Conservation (phyloP, 2,797 vertebrate genomes). For the Micropoecilia bifurca region DNA sequence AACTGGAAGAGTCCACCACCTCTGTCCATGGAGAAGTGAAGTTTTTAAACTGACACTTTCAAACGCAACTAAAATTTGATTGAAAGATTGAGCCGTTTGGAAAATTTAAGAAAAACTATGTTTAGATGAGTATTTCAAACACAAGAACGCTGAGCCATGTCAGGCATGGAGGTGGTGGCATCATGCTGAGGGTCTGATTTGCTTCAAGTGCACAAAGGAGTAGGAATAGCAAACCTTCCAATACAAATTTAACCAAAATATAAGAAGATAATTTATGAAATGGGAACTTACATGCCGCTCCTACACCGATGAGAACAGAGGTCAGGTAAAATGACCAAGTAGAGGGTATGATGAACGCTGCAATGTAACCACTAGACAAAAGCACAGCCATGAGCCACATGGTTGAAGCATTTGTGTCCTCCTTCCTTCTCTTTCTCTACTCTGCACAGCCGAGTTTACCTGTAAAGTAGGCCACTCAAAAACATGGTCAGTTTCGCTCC, state of each 20-base stretch:
- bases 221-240: background rate
- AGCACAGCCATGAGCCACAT: background rate
- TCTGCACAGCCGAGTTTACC: conserved; percentile 61
- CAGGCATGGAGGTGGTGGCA: background rate
- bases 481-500: conserved; percentile 81
- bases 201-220: background rate
- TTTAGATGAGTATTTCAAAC: background rate
- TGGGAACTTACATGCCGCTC: conserved; percentile 82
- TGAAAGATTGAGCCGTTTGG: background rate
- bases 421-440: background rate
- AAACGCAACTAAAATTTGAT: background rate
- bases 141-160: background rate
- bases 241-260: background rate
- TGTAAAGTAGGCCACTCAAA: conserved; percentile 84
- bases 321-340: conserved; percentile 85
- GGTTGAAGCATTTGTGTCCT: conserved; percentile 5
- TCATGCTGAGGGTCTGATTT: background rate
- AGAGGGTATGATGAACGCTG: conserved; percentile 80
- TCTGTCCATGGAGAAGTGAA: background rate
- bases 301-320: conserved; percentile 83
- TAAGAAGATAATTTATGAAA: background rate
- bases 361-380: conserved; percentile 80
- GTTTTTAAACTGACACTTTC: background rate
- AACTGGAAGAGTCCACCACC: background rate
- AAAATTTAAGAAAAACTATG: background rate